Evolutionary conservation across 2,113 vertebrate genomes (phyloP), one percentile per base, ranked within the genome.

Genomic region (Geococcyx californianus): DNA sequence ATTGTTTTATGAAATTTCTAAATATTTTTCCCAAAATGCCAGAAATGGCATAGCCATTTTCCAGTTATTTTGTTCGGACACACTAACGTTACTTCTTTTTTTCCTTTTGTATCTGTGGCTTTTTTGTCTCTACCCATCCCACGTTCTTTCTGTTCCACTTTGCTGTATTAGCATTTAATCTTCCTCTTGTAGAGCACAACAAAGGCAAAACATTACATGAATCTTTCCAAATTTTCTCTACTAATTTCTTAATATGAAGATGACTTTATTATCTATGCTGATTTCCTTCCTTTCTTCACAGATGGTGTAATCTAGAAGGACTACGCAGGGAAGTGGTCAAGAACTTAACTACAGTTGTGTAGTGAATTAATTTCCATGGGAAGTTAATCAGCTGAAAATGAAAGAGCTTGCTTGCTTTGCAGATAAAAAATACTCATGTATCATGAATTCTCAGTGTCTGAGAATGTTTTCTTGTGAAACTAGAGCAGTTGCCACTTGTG

Each of bases 221-320:
- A 81, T 63, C 85, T 96, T 95, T 91, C 87, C 56, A 94, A 94
- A 91, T 81, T 84, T 90, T 89, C 63, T 69, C 44, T 24, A 17
- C 40, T 68, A 1, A 15, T 95, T 95, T 96, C 93, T 94, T 91
- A 84, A 93, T 62, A 42, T 68, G 70, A 93, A 56, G 76, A 93
- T 70, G 70, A 72, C 54, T n/a, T 92, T 90, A 67, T 89, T 84
- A 89, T 91, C 68, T 93, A 42, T 67, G 75, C 83, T 56, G 81
- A 68, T 80, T 96, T 95, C 87, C 93, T 93, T 95, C 89, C 67
- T 93, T 89, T 91, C 77, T 87, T 91, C 42, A 80, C 49, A 93
- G 75, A 77, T 94, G 81, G 63, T 80, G 89, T 79, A 94, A 95
- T 80, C 75, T 80, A 49, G 49, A 93, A 85, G 58, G 59, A 78